Evolutionary conservation across 2,888 invertebrate species (phyloP).

Genomic region (Abscondita cerata): DNA sequence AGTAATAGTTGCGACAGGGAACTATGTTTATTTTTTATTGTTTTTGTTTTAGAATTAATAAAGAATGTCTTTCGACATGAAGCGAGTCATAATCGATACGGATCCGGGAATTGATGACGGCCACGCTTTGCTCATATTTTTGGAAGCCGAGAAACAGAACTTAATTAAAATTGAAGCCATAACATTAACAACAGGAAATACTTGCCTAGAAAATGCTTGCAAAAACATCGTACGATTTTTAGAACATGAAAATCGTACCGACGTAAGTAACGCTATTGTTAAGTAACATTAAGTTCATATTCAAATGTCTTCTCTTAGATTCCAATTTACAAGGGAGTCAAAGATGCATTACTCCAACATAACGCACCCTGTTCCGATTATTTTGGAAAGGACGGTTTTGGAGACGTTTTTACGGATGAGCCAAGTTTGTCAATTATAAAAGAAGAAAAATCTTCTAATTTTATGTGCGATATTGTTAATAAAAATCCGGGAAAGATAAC

Average conservation of each 20-base stretch:
- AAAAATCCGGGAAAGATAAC: conserved; percentile 65
- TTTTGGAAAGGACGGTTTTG: conserved; percentile 77
- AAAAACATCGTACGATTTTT: conserved; percentile 73
- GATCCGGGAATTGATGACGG: conserved; percentile 72
- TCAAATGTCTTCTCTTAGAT: conserved; percentile 60
- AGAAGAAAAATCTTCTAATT: conserved; percentile 61
- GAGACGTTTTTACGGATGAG: conserved; percentile 59
- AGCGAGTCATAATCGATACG: conserved; percentile 62
- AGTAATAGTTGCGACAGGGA: no score
- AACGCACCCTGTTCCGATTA: conserved; percentile 56
- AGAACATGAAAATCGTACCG: conserved; percentile 63
- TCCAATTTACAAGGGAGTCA: conserved; percentile 73
- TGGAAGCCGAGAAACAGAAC: conserved; percentile 60
- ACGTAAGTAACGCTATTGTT: conserved; percentile 60
- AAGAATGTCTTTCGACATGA: conserved; percentile 1
- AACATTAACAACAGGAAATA: conserved; percentile 79
- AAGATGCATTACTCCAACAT: conserved; percentile 57
- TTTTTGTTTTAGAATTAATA: no score
- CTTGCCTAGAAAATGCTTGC: conserved; percentile 69
- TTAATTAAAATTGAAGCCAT: conserved; percentile 67
- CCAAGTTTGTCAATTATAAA: conserved; percentile 44
- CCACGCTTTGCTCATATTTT: conserved; percentile 64
- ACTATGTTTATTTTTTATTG: neutral
- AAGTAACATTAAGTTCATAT: neutral
- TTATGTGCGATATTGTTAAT: conserved; percentile 66